Percentiles rank a stretch among this genome's conserved stretches.
phyloP scores from a whole-genome alignment of 2,113 vertebrate genomes.

The Hippoglossus stenolepis region DNA sequence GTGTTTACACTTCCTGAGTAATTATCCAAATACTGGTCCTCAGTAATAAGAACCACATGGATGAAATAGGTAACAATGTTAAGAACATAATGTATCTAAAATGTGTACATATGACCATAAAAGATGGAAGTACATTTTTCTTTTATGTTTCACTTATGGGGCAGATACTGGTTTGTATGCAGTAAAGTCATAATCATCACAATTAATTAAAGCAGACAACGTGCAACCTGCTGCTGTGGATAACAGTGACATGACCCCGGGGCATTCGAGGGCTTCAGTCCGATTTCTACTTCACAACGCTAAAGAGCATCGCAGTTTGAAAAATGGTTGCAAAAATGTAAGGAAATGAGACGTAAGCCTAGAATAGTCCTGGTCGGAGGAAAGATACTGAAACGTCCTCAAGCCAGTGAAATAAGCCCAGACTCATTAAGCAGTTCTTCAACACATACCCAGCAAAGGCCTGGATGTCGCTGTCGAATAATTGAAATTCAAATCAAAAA shows the following conservation, averaged over 20 bases:
- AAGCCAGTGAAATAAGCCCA: constrained; percentile 45
- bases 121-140: no score
- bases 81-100: no score
- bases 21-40: no score
- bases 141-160: no score
- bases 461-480: constrained; percentile 19
- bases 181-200: constrained; percentile 46
- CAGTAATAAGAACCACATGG: no score
- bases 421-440: constrained; percentile 49
- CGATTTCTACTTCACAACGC: constrained; percentile 8
- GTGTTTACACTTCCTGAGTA: no score
- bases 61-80: no score
- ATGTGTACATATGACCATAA: no score
- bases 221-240: constrained; percentile 28
- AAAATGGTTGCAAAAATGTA: constrained; percentile 36
- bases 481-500: constrained; percentile 42
- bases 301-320: constrained; percentile 42
- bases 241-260: constrained; percentile 37
- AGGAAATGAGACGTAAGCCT: neutral
- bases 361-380: constrained; percentile 26
- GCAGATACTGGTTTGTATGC: no score
- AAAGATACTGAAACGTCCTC: neutral
- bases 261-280: constrained; percentile 32
- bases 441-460: constrained; percentile 25
- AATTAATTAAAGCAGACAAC: constrained; percentile 18